These are phyloP conservation scores for Morelia viridis DNA, from an alignment of 2,797 vertebrate species.

Conservation along the genomic window DNA sequence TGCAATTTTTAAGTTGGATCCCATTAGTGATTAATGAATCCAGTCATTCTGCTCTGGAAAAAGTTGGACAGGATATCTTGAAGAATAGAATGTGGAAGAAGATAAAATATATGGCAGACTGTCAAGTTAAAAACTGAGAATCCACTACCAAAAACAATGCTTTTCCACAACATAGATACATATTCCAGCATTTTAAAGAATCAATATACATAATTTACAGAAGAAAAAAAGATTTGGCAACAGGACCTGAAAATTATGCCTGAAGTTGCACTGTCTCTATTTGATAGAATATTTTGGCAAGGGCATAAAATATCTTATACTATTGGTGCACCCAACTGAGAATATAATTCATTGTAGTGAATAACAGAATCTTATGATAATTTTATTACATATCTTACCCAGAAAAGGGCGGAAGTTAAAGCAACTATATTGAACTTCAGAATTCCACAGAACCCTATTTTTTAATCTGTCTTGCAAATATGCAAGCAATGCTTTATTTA, in stretches of 20 bases:
- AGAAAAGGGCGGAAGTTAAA: background rate
- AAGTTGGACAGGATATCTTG: background rate
- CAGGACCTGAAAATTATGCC: background rate
- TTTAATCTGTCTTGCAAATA: background rate
- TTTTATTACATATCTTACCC: background rate
- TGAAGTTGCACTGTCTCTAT: background rate
- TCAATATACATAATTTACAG: background rate
- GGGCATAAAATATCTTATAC: background rate
- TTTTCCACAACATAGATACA: background rate
- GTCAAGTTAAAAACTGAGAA: background rate
- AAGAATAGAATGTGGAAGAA: too few species aligned
- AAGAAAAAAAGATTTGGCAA: background rate
- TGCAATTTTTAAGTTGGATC: background rate
- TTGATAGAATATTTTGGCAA: background rate
- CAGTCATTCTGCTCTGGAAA: background rate
- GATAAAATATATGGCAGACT: too few species aligned
- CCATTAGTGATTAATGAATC: background rate
- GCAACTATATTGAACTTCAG: background rate
- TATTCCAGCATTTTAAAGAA: background rate
- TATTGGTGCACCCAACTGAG: background rate
- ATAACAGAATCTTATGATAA: background rate
- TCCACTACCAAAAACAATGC: background rate
- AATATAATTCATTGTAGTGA: too few species aligned
- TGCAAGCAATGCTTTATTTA: background rate
- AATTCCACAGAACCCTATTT: background rate